A percentile compares a stretch with the other conserved stretches of the same genome.
Conservation (phyloP, 2,888 invertebrate genomes). For the Lobophora halterata region DNA sequence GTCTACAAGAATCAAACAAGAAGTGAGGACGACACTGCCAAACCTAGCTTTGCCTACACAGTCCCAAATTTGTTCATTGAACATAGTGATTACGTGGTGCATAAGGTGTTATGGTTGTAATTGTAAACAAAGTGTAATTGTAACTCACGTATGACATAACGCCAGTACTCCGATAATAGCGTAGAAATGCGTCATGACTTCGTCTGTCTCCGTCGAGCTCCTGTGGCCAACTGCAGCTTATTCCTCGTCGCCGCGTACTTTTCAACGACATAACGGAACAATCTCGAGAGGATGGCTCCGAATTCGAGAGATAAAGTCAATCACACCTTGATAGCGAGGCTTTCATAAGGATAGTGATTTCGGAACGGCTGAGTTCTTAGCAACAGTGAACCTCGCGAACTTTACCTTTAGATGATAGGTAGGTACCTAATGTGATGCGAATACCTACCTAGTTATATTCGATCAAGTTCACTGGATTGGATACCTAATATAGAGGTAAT, state of each 20-base stretch:
- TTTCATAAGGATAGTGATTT: constrained; percentile 26
- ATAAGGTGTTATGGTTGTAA: constrained; percentile 28
- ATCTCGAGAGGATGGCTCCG: constrained; percentile 42
- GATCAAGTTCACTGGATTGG: too few relatives aligned
- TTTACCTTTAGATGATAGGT: neutral
- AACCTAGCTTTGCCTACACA: too few relatives aligned
- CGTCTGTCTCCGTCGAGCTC: constrained; percentile 47
- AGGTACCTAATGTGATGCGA: too few relatives aligned
- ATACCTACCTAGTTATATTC: too few relatives aligned
- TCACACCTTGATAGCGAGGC: constrained; percentile 20
- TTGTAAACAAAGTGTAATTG: constrained; percentile 40
- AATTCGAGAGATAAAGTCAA: constrained; percentile 44
- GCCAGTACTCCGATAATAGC: constrained; percentile 56
- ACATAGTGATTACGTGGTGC: constrained; percentile 3
- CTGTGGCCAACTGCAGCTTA: constrained; percentile 43
- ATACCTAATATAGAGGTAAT: too few relatives aligned
- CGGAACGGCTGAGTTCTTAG: constrained; percentile 6
- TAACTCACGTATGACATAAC: constrained; percentile 63
- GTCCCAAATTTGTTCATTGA: too few relatives aligned
- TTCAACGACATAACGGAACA: constrained; percentile 39
- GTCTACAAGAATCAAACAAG: too few relatives aligned
- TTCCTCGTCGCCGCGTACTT: constrained; percentile 16
- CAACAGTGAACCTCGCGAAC: constrained; percentile 12
- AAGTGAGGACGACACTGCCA: too few relatives aligned
- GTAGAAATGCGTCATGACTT: constrained; percentile 44